Base-by-base conservation (phyloP, 2,888 invertebrate species). In the Pseudanteris insignis region DNA sequence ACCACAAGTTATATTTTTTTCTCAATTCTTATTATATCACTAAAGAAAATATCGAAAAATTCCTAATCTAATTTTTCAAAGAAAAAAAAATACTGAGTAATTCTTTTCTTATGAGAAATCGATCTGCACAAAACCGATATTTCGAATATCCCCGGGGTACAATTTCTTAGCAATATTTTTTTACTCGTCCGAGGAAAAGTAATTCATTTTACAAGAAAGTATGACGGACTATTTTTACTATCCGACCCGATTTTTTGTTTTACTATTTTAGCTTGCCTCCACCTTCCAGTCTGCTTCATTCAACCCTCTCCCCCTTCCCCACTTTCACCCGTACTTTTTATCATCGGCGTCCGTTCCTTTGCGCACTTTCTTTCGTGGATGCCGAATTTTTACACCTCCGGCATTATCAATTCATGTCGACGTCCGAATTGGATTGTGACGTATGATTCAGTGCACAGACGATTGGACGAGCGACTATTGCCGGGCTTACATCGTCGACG, bases 91-190 rank as follows among this genome's bases (percentile, higher is more conserved):
- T 34, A 40, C 36, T 9, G 29, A n/a, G n/a, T 47, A 36, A 40
- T 60, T 47, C 46, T n/a, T n/a, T n/a, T n/a, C n/a, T 18, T 18
- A 44, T 18, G 18, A 40, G 43, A 34, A 40, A 61, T 61, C 51
- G 61, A 61, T 34, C 48, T 30, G 25, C 28, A 44, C 50, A 40
- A 40, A 60, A 48, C 47, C 60, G 61, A 55, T 61, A 50, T 55
- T 61, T 50, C 54, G 50, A 43, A 37, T 50, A 46, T 54, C 61
- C 41, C 46, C 40, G 12, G 61, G 55, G 61, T 21, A 48, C 55
- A 55, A 40, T 50, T 61, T 50, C 48, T 61, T 55, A 50, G 50
- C 55, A 50, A 55, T 61, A 61, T 61, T 61, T 54, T 55, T 41
- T 50, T 12, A 38, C 55, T 55, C 46, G 48, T 55, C 38, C 60